Conservation (phyloP, 2,113 vertebrate species). For the Catharus fuscescens region DNA sequence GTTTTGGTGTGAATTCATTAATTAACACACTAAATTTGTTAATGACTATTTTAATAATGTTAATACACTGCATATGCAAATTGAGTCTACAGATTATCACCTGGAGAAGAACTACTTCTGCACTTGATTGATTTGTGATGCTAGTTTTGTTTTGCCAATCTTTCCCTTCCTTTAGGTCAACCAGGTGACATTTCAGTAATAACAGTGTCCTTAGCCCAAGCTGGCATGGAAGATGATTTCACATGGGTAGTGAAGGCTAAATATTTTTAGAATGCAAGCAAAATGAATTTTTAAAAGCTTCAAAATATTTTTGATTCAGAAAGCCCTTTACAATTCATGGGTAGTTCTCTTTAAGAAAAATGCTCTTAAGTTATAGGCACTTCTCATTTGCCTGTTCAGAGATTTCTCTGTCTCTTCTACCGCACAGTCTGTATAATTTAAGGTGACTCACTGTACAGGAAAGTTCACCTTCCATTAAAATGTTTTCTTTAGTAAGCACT, state of each 20-base stretch:
- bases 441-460: constrained; percentile 79
- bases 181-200: constrained; percentile 46
- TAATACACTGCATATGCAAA: neutral
- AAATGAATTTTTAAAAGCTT: constrained; percentile 76
- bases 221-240: neutral
- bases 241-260: constrained; percentile 65
- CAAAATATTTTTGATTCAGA: constrained; percentile 63
- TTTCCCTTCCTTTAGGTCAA: constrained; percentile 5
- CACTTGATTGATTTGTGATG: neutral
- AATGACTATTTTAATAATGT: constrained; percentile 38
- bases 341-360: constrained; percentile 66
- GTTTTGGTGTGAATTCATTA: neutral
- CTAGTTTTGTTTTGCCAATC: neutral
- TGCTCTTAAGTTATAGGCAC: constrained; percentile 40
- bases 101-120: neutral
- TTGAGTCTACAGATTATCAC: neutral
- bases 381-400: constrained; percentile 75
- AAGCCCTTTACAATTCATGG: constrained; percentile 40
- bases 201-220: neutral
- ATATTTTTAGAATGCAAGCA: constrained; percentile 72
- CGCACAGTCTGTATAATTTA: constrained; percentile 77
- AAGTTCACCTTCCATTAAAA: constrained; percentile 85
- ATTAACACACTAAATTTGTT: neutral
- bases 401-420: constrained; percentile 70
- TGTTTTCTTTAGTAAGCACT: constrained; percentile 87